Conservation (phyloP, 35 echinoderm and acorn worm species). For the Anneissia japonica region DNA sequence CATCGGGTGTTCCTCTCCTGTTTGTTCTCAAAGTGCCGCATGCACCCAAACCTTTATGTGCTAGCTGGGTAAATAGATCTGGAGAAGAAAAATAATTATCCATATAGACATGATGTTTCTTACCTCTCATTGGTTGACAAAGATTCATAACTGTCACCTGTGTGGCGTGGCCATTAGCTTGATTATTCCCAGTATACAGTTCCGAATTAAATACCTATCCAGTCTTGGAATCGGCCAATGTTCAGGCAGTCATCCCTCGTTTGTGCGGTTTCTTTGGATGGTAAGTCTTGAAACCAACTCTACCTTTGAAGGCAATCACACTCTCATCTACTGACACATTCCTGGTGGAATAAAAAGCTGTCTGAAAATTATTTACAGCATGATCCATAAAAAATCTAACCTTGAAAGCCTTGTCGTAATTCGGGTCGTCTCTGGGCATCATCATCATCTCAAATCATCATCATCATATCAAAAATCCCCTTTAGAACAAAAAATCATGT, state of each 20-base stretch:
- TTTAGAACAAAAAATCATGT: no score
- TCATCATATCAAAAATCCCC: no score
- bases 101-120: slow-evolving; percentile 30
- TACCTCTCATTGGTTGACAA: slow-evolving; percentile 1
- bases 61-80: slow-evolving; percentile 9
- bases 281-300: slow-evolving; percentile 7
- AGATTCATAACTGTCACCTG: slow-evolving; percentile 21
- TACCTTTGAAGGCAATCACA: slow-evolving; percentile 11
- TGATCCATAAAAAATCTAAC: slow-evolving; percentile 18
- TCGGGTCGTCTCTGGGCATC: background rate
- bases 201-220: slow-evolving; percentile 34
- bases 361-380: slow-evolving; percentile 6
- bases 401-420: slow-evolving; percentile 16
- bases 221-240: slow-evolving; percentile 20
- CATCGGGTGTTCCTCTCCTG: slow-evolving; percentile 18
- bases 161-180: background rate
- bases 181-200: background rate
- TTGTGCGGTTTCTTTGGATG: slow-evolving; percentile 16
- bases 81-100: slow-evolving; percentile 33
- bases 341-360: slow-evolving; percentile 9
- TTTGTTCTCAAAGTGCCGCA: slow-evolving; percentile 41
- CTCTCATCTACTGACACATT: slow-evolving; percentile 26
- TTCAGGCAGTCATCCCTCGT: slow-evolving; percentile 31
- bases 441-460: no score
- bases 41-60: slow-evolving; percentile 19